Evolutionary conservation across 2,113 vertebrate genomes (phyloP).

Genomic region (Centropristis striata): DNA sequence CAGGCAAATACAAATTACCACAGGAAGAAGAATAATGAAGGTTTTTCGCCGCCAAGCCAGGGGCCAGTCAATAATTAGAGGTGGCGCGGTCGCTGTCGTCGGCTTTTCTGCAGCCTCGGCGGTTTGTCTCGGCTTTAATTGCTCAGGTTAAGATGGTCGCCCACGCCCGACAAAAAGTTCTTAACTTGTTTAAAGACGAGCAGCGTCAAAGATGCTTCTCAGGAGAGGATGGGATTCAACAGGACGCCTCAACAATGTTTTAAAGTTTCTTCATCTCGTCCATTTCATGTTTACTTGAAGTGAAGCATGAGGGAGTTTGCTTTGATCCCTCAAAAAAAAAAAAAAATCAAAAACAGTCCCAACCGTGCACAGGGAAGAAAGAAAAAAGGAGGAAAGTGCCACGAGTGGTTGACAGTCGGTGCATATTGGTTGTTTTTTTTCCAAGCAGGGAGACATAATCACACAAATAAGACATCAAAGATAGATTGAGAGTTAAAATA

Average conservation of each 20-base stretch:
- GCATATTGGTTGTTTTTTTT: constrained; percentile 67
- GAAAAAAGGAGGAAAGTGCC: constrained; percentile 58
- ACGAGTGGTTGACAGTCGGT: constrained; percentile 78
- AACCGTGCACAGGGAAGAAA: constrained; percentile 55
- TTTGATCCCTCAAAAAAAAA: constrained; percentile 75
- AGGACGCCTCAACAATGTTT: constrained; percentile 56
- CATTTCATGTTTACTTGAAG: constrained; percentile 75
- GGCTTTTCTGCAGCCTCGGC: constrained; percentile 55
- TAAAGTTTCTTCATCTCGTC: constrained; percentile 61
- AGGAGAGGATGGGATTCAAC: constrained; percentile 33
- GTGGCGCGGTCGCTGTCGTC: constrained; percentile 66
- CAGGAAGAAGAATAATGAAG: constrained; percentile 86
- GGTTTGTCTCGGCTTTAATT: constrained; percentile 81
- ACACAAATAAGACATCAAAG: constrained; percentile 90
- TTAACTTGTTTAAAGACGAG: constrained; percentile 30
- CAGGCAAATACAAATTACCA: constrained; percentile 88
- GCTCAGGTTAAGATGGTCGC: constrained; percentile 82
- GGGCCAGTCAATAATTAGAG: constrained; percentile 87
- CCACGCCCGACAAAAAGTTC: constrained; percentile 18
- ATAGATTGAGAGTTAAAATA: constrained; percentile 87
- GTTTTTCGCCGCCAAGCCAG: constrained; percentile 63
- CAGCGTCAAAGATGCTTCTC: constrained; percentile 7
- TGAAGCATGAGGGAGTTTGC: constrained; percentile 71
- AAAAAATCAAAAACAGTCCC: constrained; percentile 74
- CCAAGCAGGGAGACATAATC: constrained; percentile 82